phyloP scores from a whole-genome alignment of 2,888 invertebrate species.

The Megamerina dolium region DNA sequence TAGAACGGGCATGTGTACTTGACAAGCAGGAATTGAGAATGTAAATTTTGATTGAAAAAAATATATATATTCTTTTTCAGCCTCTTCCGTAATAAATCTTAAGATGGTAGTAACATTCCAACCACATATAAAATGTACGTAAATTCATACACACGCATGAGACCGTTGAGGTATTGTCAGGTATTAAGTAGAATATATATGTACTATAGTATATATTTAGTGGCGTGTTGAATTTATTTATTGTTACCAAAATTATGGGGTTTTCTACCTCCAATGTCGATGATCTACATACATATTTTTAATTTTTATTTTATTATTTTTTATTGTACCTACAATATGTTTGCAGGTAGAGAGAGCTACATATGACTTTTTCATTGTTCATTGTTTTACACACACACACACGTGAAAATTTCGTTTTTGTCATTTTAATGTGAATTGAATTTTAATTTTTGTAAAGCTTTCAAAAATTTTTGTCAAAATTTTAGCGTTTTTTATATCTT shows the following conservation, averaged over 20 bases:
- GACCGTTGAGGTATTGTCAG: too few relatives aligned
- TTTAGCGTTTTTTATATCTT: slow-evolving; percentile 18
- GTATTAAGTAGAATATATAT: too few relatives aligned
- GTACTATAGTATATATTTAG: too few relatives aligned
- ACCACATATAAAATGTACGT: not conserved
- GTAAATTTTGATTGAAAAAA: too few relatives aligned
- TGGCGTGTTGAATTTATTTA: slow-evolving; percentile 34
- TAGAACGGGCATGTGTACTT: too few relatives aligned
- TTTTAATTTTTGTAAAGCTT: slow-evolving; percentile 27
- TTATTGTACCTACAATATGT: too few relatives aligned
- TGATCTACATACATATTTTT: slow-evolving; percentile 32
- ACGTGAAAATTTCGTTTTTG: slow-evolving; percentile 18
- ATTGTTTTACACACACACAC: slow-evolving; percentile 12
- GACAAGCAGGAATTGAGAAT: too few relatives aligned
- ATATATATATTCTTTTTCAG: too few relatives aligned
- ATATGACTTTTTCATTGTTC: too few relatives aligned
- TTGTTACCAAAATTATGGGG: slow-evolving; percentile 30
- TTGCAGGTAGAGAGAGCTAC: too few relatives aligned
- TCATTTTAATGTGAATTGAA: slow-evolving; percentile 35
- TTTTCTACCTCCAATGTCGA: slow-evolving; percentile 31
- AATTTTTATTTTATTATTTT: slow-evolving; percentile 13
- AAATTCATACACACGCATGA: not conserved
- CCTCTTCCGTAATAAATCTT: too few relatives aligned
- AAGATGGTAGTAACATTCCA: too few relatives aligned
- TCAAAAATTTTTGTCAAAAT: slow-evolving; percentile 32